phyloP scores from a whole-genome alignment of 2,888 invertebrate species.

The Clostera curtula region DNA sequence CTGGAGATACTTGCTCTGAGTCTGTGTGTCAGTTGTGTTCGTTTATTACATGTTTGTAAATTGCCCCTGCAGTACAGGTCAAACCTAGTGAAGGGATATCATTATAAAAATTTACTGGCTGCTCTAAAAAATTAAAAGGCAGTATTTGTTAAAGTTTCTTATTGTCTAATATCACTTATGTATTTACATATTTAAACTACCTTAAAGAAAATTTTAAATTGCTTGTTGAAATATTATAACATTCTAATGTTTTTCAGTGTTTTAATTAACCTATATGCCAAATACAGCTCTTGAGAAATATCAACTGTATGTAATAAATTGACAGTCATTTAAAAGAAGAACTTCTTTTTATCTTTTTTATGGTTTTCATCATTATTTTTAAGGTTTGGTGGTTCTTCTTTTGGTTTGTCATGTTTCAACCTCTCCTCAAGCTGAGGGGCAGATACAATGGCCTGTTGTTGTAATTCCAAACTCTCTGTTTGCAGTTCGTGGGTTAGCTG shows the following conservation, averaged over 20 bases:
- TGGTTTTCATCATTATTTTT: not conserved
- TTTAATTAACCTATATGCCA: no score
- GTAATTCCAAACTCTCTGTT: slow-evolving; percentile 62
- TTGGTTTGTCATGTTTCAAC: slow-evolving; percentile 34
- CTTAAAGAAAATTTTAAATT: no score
- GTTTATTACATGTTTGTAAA: not conserved
- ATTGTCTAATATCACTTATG: not conserved
- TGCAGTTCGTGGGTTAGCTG: slow-evolving; percentile 58
- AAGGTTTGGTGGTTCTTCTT: not conserved
- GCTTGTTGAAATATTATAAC: no score
- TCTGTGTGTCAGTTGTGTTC: no score
- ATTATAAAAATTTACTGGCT: no score
- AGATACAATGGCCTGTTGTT: slow-evolving; percentile 57
- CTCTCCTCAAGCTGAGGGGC: slow-evolving; percentile 56
- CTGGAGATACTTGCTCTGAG: no score
- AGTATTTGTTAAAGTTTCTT: not conserved
- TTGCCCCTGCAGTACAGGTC: no score
- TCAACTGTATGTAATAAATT: no score
- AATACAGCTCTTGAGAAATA: no score
- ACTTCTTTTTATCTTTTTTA: not conserved
- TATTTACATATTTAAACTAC: slow-evolving; percentile 2
- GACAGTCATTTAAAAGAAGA: no score
- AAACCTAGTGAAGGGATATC: no score
- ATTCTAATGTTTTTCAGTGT: no score
- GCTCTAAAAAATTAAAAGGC: not conserved